These are phyloP conservation scores for Zophobas morio DNA, from an alignment of 1,140 invertebrate species.

Conservation along the genomic window DNA sequence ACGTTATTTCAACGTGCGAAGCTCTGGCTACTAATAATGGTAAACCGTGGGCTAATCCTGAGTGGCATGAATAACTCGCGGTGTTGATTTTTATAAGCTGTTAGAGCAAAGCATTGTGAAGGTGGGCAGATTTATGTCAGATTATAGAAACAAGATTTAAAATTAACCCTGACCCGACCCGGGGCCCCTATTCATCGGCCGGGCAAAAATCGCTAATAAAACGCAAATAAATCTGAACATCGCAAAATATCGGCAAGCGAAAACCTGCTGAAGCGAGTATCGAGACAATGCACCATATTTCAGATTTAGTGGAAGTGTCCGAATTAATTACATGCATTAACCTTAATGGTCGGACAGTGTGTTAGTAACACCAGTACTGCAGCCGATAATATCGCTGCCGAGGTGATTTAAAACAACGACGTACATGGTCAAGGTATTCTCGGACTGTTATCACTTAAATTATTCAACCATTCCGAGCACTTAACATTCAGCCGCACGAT, in stretches of 20 bases:
- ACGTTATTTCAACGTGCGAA: too few relatives aligned
- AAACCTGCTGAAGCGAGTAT: slow-evolving; percentile 33
- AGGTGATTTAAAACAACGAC: slow-evolving; percentile 56
- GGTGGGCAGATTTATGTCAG: slow-evolving; percentile 39
- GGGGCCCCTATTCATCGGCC: slow-evolving; percentile 27
- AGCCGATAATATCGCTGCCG: slow-evolving; percentile 42
- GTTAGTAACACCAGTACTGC: slow-evolving; percentile 48
- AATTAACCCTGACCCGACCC: slow-evolving; percentile 39
- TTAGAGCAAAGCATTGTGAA: slow-evolving; percentile 17
- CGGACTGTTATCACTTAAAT: slow-evolving; percentile 50
- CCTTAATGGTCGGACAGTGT: slow-evolving; percentile 52
- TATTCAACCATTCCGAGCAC: slow-evolving; percentile 46
- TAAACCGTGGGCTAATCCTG: slow-evolving; percentile 29
- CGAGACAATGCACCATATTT: slow-evolving; percentile 53
- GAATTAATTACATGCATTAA: slow-evolving; percentile 56
- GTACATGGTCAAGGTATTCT: slow-evolving; percentile 55
- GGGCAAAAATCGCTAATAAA: slow-evolving; percentile 35
- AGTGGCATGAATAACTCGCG: slow-evolving; percentile 20
- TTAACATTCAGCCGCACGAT: slow-evolving; percentile 44
- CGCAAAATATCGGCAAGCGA: neutral
- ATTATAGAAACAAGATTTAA: slow-evolving; percentile 34
- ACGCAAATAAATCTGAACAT: slow-evolving; percentile 25
- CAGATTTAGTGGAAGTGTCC: slow-evolving; percentile 53
- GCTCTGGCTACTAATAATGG: neutral
- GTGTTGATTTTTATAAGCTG: slow-evolving; percentile 31